These are phyloP conservation scores for Eucera pruinosa DNA, from an alignment of 2,888 invertebrate genomes.

Conservation along the genomic window DNA sequence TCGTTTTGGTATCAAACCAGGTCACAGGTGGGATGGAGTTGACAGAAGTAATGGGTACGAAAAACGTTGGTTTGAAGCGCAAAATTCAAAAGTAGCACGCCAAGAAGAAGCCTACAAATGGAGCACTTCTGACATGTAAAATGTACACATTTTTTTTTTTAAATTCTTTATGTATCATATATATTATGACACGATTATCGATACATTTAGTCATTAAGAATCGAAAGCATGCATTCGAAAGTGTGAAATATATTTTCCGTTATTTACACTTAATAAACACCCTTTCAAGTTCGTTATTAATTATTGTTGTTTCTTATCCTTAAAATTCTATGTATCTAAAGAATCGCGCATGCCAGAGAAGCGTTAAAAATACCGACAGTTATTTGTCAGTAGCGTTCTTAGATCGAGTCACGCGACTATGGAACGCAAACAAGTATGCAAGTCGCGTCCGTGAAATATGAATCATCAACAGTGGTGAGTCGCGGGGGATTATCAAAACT, in stretches of 20 bases:
- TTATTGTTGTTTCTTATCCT: neutral
- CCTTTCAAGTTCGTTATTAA: constrained; percentile 24
- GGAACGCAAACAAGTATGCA: constrained; percentile 24
- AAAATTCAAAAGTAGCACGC: constrained; percentile 90
- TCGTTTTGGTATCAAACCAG: constrained; percentile 95
- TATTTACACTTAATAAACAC: constrained; percentile 34
- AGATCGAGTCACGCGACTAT: constrained; percentile 41
- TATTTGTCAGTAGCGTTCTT: constrained; percentile 22
- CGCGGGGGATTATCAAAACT: constrained; percentile 54
- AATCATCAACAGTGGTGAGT: constrained; percentile 45
- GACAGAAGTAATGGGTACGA: constrained; percentile 99
- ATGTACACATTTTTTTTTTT: constrained; percentile 6
- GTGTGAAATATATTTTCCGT: constrained; percentile 21
- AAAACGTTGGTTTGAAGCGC: constrained; percentile 92
- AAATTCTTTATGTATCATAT: neutral
- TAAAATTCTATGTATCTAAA: neutral
- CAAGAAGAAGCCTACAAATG: constrained; percentile 96
- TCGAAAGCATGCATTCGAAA: neutral
- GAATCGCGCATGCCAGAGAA: neutral
- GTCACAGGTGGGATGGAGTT: constrained; percentile 99
- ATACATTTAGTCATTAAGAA: neutral
- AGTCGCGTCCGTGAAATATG: constrained; percentile 34
- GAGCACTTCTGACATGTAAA: constrained; percentile 96
- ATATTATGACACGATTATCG: neutral
- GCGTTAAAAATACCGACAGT: constrained; percentile 19